Percentiles rank a stretch among this genome's conserved stretches.
Conservation (phyloP, 2,113 vertebrate genomes). For the Aleadryas rufinucha region DNA sequence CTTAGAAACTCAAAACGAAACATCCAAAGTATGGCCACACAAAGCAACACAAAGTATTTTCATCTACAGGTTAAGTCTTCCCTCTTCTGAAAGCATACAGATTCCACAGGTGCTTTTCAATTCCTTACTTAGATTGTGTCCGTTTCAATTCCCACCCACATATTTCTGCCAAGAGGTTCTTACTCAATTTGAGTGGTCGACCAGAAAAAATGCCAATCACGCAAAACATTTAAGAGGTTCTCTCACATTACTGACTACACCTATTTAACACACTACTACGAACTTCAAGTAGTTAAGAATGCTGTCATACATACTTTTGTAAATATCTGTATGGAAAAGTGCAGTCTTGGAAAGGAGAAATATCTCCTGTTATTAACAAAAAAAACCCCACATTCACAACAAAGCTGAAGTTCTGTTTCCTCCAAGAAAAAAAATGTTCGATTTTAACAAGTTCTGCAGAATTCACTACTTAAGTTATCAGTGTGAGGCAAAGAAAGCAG, state of each 20-base stretch:
- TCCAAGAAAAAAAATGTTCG: background rate
- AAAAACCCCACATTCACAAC: background rate
- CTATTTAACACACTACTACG: background rate
- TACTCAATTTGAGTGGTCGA: background rate
- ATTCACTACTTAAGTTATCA: background rate
- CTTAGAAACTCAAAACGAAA: background rate
- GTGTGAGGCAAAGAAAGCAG: background rate
- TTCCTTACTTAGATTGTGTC: background rate
- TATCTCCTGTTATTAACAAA: background rate
- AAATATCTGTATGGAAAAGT: background rate
- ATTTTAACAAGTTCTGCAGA: background rate
- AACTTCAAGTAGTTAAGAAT: background rate
- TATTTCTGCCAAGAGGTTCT: background rate
- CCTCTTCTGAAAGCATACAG: background rate
- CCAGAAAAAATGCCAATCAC: background rate
- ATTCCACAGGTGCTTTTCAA: background rate
- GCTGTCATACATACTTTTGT: background rate
- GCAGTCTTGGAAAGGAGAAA: background rate
- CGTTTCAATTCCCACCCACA: background rate
- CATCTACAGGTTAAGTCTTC: background rate
- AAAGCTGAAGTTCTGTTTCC: background rate
- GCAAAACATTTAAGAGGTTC: background rate
- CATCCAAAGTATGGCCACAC: accelerated
- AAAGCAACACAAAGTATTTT: background rate
- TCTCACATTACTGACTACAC: background rate